These are phyloP conservation scores for Bettongia penicillata DNA, from an alignment of 2,113 vertebrate species.

Conservation along the genomic window DNA sequence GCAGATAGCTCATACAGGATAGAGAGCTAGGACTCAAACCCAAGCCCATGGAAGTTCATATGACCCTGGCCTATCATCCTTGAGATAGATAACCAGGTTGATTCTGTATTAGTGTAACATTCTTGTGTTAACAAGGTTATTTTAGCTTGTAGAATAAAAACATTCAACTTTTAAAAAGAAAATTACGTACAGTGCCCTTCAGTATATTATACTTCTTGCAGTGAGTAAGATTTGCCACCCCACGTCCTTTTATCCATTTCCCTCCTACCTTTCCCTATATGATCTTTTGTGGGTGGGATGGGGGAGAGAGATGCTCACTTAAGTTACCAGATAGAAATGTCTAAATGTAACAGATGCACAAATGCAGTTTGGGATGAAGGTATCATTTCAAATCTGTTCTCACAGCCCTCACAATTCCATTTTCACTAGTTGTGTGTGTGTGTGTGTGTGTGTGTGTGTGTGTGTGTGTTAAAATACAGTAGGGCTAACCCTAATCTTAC, in stretches of 20 bases:
- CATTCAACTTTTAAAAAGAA: background rate
- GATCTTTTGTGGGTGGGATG: conserved; percentile 47
- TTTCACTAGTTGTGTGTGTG: conserved; percentile 41
- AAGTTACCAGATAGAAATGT: conserved; percentile 67
- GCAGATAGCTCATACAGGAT: background rate
- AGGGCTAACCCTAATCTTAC: conserved; percentile 11
- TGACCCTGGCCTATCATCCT: background rate
- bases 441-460: conserved; percentile 31
- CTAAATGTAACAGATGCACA: conserved; percentile 64
- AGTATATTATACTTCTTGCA: conserved; percentile 21
- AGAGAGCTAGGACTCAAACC: background rate
- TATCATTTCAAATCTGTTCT: conserved; percentile 73
- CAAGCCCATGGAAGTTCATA: background rate
- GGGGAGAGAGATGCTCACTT: conserved; percentile 47
- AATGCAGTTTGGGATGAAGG: conserved; percentile 54
- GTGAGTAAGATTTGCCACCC: conserved; percentile 30
- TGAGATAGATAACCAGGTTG: background rate
- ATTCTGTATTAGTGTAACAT: background rate
- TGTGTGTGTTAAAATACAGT: conserved; percentile 48
- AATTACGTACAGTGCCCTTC: conserved; percentile 7
- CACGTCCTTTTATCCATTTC: conserved; percentile 41
- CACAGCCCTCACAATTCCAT: conserved; percentile 46
- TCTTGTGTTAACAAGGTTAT: background rate
- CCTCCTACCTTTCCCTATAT: conserved; percentile 25
- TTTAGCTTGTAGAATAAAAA: background rate